A percentile compares a stretch with the other conserved stretches of the same genome.
These are phyloP conservation scores for Omphaloscelis lunosa DNA, from an alignment of 2,888 invertebrate genomes.

Conservation along the genomic window DNA sequence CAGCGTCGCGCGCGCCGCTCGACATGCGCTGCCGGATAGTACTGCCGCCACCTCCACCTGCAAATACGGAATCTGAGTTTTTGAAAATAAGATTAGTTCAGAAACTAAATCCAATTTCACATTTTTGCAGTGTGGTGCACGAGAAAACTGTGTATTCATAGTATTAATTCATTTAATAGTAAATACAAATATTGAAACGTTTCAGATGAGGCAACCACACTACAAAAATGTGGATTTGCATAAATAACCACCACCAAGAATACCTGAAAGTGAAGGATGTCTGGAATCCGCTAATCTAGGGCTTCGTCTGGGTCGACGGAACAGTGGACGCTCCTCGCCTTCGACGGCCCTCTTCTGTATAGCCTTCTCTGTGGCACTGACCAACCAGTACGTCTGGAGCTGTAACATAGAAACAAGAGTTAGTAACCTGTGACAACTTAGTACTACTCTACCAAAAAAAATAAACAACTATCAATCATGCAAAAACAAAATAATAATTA, in stretches of 20 bases:
- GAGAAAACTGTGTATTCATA: too few species aligned
- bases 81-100: neutral
- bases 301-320: constrained; percentile 95
- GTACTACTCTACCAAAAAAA: neutral
- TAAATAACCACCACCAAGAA: constrained; percentile 51
- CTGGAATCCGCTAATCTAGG: constrained; percentile 95
- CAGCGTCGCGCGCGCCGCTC: constrained; percentile 73
- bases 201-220: neutral
- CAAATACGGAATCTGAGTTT: neutral
- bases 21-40: constrained; percentile 81
- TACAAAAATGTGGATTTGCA: constrained; percentile 1
- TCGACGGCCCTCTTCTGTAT: constrained; percentile 94
- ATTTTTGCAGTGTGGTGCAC: neutral
- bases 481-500: neutral
- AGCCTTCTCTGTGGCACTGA: constrained; percentile 95
- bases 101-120: neutral
- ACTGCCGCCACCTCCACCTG: constrained; percentile 67
- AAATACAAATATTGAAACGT: neutral
- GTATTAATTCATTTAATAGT: too few species aligned
- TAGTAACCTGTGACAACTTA: neutral
- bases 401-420: constrained; percentile 74
- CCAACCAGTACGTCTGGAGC: constrained; percentile 94
- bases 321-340: constrained; percentile 94
- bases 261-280: constrained; percentile 94
- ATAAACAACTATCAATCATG: neutral